Percentiles rank a stretch among this genome's conserved stretches.
Evolutionary conservation across 1,140 invertebrate species (phyloP).

Genomic region (Psilanteris sp.): DNA sequence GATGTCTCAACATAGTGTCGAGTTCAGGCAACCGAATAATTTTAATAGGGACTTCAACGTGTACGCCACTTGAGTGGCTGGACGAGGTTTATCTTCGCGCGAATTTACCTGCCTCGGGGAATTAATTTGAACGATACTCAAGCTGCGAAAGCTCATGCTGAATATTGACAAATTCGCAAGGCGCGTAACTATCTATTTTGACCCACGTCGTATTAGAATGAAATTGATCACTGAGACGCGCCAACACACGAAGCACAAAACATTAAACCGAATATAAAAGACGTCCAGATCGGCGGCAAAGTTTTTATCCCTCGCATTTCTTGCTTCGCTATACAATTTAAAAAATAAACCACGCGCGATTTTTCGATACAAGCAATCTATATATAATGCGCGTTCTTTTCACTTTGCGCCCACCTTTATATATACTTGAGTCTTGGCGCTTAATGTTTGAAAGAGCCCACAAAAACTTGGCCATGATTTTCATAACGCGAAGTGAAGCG

Average conservation of each 20-base stretch:
- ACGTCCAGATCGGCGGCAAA: too few species aligned
- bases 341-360: too few species aligned
- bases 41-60: constrained; percentile 48
- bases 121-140: constrained; percentile 54
- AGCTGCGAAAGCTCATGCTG: constrained; percentile 18
- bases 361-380: not conserved
- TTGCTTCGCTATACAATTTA: too few species aligned
- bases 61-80: constrained; percentile 37
- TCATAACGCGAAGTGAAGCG: constrained; percentile 9
- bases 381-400: not conserved
- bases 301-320: too few species aligned
- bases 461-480: constrained; percentile 22
- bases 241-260: too few species aligned
- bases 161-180: constrained; percentile 47
- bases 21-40: constrained; percentile 47
- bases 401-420: constrained; percentile 10
- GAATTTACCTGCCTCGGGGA: constrained; percentile 43
- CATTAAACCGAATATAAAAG: too few species aligned
- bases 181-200: constrained; percentile 1
- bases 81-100: constrained; percentile 42
- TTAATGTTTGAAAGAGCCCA: constrained; percentile 17
- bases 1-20: constrained; percentile 20
- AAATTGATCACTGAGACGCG: constrained; percentile 28
- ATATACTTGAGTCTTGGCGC: not conserved
- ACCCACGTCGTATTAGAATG: constrained; percentile 12